Conservation (phyloP, 2,888 invertebrate species). For the Scaptomyza tumidula region DNA sequence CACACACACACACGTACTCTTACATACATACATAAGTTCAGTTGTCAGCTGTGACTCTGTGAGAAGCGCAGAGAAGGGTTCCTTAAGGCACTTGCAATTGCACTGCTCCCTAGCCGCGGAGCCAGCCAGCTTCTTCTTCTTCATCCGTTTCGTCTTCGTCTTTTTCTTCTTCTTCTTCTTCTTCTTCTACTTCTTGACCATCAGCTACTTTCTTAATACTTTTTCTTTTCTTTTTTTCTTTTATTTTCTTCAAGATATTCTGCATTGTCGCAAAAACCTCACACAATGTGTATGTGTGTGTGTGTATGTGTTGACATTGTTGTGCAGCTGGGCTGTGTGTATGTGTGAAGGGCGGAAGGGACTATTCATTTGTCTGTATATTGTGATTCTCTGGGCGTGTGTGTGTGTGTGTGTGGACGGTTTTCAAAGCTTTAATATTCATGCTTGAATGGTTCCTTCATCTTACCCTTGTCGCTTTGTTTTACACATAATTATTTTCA, state of each 20-base stretch:
- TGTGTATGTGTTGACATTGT: conserved; percentile 17
- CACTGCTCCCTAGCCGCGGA: conserved; percentile 38
- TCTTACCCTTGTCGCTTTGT: conserved; percentile 50
- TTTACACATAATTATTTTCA: conserved; percentile 48
- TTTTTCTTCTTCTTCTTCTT: not conserved
- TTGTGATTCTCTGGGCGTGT: conserved; percentile 12
- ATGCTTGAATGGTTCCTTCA: conserved; percentile 56
- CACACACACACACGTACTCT: not conserved
- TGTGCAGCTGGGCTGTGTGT: conserved; percentile 7
- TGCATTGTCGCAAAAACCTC: conserved; percentile 22
- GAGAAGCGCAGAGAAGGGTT: conserved; percentile 58
- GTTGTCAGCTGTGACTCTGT: conserved; percentile 29
- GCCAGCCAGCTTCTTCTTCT: conserved; percentile 1
- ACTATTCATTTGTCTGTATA: conserved; percentile 29
- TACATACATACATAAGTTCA: not conserved
- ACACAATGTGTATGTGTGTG: conserved; percentile 20
- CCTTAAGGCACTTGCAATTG: conserved; percentile 72
- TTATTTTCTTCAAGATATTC: conserved; percentile 18
- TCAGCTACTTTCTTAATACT: conserved; percentile 14
- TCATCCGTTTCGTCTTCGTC: not conserved
- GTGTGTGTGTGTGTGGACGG: conserved; percentile 77
- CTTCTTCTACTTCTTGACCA: conserved; percentile 4
- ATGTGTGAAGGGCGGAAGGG: not conserved
- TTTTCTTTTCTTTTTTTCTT: not conserved
- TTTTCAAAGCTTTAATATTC: conserved; percentile 81